Base-by-base conservation (phyloP, 2,888 invertebrate species). In the Luperina testacea region DNA sequence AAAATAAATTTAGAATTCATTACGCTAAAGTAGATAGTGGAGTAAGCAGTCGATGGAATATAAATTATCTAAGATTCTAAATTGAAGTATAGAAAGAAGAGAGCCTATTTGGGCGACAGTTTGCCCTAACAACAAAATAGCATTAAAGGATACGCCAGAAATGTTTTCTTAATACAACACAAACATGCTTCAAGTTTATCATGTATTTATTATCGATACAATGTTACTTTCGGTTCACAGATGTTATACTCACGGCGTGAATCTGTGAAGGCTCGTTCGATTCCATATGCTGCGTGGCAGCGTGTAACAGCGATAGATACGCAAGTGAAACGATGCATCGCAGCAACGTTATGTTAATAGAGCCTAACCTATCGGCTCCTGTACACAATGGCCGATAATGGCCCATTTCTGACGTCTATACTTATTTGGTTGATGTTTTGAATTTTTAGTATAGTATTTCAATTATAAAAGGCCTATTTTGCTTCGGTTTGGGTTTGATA, bases 321-420 rank as follows among this genome's bases (percentile, higher is more conserved):
- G 98, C 98, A 92, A 98, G 98, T 1, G 98, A 98, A 4, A 99
- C 98, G 82, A 99, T 97, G 87, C 97, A 97, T 0, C 99, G 99
- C 76, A 99, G 96, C 61, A 80, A 84, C 53, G 68, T 73, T 78
- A 76, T 9, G 13, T 65, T 9, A 13, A 69, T 13, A 64, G 32
- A 73, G 32, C 63, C 7, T 72, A 51, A 73, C 13, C 38, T 83
- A 83, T 27, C 13, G 67, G 63, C 78, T 78, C 75, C 65, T 75
- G 77, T 81, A 85, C 77, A 85, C 77, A 74, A 81, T 77, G 77
- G 75, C 68, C 76, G 68, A 53, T 11, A 27, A 5, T 73, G 72
- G 72, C 73, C 53, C 84, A 87, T 87, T 80, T 76, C 73, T 80
- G 84, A 84, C 83, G 87, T 72, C 45, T 72, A 61, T 32, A 53